phyloP scores from a whole-genome alignment of 2,797 vertebrate genomes.

The Menidia menidia region DNA sequence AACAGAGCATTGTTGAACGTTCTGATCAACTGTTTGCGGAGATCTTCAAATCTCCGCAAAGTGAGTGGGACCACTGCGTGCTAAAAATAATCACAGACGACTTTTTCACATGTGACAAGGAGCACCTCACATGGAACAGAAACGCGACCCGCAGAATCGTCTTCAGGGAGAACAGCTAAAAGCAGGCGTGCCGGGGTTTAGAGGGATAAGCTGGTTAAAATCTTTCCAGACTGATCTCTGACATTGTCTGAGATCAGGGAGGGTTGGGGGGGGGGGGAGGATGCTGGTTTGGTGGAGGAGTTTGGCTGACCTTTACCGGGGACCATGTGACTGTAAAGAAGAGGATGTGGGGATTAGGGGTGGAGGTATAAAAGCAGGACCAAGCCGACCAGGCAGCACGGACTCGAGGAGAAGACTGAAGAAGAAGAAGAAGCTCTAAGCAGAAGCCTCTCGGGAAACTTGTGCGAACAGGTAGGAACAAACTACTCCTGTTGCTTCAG shows the following conservation, averaged over 20 bases:
- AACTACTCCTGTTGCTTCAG: background rate
- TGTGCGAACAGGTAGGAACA: constrained; percentile 64
- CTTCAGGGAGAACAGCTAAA: constrained; percentile 31
- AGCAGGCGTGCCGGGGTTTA: constrained; percentile 53
- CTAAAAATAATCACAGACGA: background rate
- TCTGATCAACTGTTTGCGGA: background rate
- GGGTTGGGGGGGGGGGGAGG: constrained; percentile 2
- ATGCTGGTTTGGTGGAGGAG: constrained; percentile 23
- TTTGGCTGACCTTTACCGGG: constrained; percentile 51
- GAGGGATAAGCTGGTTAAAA: constrained; percentile 59
- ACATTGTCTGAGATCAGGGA: constrained; percentile 20
- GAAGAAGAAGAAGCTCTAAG: constrained; percentile 20
- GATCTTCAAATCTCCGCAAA: background rate
- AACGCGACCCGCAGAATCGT: constrained; percentile 11
- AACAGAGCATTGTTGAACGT: no score
- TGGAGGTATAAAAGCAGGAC: constrained; percentile 67
- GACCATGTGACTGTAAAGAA: constrained; percentile 70
- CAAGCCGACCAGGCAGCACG: background rate
- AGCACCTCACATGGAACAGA: constrained; percentile 55
- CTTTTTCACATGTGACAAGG: constrained; percentile 5
- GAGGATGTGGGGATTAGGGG: constrained; percentile 65
- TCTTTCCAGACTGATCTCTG: constrained; percentile 67
- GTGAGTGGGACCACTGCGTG: background rate
- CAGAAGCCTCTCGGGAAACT: constrained; percentile 53
- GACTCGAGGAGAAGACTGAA: constrained; percentile 12